Base-by-base conservation (phyloP, 2,113 vertebrate species). In the Poeciliopsis occidentalis region DNA sequence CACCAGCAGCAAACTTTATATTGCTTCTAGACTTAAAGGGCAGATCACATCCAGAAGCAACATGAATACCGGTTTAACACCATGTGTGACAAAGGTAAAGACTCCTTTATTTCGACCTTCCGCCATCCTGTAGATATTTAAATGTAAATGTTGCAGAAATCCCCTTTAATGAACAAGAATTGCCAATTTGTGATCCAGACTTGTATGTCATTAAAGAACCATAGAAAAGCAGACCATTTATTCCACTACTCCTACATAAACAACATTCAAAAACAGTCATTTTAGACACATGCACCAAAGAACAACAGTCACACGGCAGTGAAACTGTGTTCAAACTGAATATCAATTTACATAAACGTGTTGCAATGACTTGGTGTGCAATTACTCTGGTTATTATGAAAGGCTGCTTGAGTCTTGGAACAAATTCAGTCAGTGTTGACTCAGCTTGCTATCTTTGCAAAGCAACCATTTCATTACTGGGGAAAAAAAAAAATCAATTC, bases 381-480 rank as follows among this genome's bases (percentile, higher is more conserved):
- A 86, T 86, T 79, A 80, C 75, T 85, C 66, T 72, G 67, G 75
- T 84, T 84, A 75, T 79, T 69, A 79, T 62, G 63, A 81, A 79
- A 81, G 78, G 24, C 74, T 67, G 65, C 44, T 70, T 71, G 29
- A 60, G 34, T 74, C 77, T 81, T 64, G 44, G 67, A 67, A 81
- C 60, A 77, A 80, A 73, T 78, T 81, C 57, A 1, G 10, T 60
- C 37, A 11, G 65, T 81, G 87, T 91, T 74, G 78, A 89, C 80
- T 86, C 81, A 84, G 81, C 77, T 65, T 65, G 71, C 69, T 61
- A 81, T 88, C 78, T 84, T 82, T 75, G 79, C 83, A 85, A 82
- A 83, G 75, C 66, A 86, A 83, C 83, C 71, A 82, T 91, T 91
- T 87, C 85, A 91, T 91, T 90, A 86, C 80, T 4, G 30, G 60